Base-by-base conservation (phyloP, 2,113 vertebrate species). In the Canis aureus region DNA sequence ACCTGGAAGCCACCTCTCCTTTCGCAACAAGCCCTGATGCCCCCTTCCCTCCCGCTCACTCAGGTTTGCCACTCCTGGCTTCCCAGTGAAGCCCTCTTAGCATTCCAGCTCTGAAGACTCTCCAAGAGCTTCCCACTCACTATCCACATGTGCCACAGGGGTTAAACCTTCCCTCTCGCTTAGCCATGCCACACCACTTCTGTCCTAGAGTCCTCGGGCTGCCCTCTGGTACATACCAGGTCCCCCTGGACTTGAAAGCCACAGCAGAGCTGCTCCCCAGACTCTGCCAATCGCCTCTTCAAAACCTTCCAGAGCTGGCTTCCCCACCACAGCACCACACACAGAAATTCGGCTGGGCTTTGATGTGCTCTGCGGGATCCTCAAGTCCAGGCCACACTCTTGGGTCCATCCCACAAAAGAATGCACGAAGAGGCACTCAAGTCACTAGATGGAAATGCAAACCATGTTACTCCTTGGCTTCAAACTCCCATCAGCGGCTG, bases 391-490 rank as follows among this genome's bases (percentile, higher is more conserved):
- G 29, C 53, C 86, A 57, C 49, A 51, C 55, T 64, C 64, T 78
- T 43, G 51, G 19, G 43, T 49, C 57, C 53, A 35, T 8, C n/a
- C 59, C 73, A 78, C 67, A 79, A 27, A 81, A 89, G 79, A 78
- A 90, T 12, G 19, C n/a, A 59, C 16, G 62, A 80, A 83, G 84
- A 73, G 80, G 43, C 17, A 69, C 49, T 59, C 7, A 25, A 67
- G 5, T 49, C 73, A 53, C 13, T 13, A 62, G n/a, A 85, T 57
- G 38, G 57, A 89, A 96, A 97, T 60, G 35, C 29, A 96, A 95
- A 89, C 66, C 89, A 67, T 4, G 3, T 25, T 74, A 62, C 27
- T 67, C 35, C 90, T 17, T 71, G 25, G 25, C 55, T 76, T 82
- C 57, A 76, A 91, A 91, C n/a, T 73, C 60, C 60, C 53, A 62